Evolutionary conservation across 2,797 vertebrate species (phyloP), one percentile per base, ranked within the genome.

Genomic region (Columba guinea): DNA sequence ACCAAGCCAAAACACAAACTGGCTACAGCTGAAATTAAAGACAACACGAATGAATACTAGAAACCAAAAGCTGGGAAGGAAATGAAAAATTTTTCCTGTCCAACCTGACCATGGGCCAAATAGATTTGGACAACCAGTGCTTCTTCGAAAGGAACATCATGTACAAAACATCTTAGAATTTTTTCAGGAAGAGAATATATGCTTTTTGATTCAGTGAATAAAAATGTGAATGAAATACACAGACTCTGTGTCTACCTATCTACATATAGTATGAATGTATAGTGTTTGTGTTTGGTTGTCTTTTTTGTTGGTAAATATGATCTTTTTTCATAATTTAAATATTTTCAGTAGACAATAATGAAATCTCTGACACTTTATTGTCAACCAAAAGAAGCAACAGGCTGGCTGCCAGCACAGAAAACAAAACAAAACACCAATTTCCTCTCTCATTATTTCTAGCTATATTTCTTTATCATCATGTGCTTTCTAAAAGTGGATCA

Each of bases 401-500:
- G 19, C 18, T 79, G 76, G 19, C 56, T 85, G 55, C 53, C 51
- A 82, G 32, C 13, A 39, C 7, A 89, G 30, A 21, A 89, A 74
- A 69, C 80, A 71, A 5, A 4, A 39, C 39, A 39, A 39, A 39
- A 39, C 44, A 46, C 18, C 44, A 53, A 8, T 70, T 95, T 84
- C 8, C 39, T n/a, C 37, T 63, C 44, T 39, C 16, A 69, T 41
- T 76, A 73, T 85, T 79, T 87, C 79, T 24, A 87, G 58, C 35
- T 80, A 7, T 41, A 90, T 56, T 44, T 89, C 51, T 85, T 91
- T 74, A 73, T 41, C 26, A 77, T 46, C 49, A 34, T n/a, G n/a
- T 63, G 69, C 52, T 75, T 94, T 88, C 80, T 84, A 52, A 39
- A 94, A 94, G 44, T 46, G n/a, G 52, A 70, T 94, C 41, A 59